Evolutionary conservation across 2,113 vertebrate genomes (phyloP).

Genomic region (Falcunculus frontatus): DNA sequence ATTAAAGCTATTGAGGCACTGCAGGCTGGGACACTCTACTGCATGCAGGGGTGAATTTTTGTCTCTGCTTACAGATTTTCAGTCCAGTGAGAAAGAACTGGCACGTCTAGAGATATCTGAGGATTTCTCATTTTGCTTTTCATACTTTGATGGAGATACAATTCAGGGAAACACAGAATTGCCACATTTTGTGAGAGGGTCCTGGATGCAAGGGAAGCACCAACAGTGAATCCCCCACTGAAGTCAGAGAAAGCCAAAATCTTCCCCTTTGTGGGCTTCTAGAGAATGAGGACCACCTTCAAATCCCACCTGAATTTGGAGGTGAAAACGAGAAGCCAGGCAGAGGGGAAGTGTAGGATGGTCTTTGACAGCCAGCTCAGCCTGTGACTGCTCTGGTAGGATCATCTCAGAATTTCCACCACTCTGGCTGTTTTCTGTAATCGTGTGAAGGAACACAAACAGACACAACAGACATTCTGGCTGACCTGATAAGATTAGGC

Average conservation of each 20-base stretch:
- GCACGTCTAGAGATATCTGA: neutral
- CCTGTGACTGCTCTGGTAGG: neutral
- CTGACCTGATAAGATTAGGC: neutral
- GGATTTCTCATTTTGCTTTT: neutral
- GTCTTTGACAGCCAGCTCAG: neutral
- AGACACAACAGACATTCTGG: neutral
- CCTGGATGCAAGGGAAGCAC: neutral
- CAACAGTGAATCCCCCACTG: neutral
- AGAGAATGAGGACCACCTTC: neutral
- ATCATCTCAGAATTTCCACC: neutral
- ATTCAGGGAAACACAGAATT: neutral
- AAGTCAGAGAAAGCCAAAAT: neutral
- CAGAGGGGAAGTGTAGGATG: neutral
- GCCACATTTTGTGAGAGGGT: neutral
- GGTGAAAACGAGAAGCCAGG: neutral
- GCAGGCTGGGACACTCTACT: fast-evolving
- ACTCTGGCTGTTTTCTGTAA: neutral
- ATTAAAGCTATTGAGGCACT: neutral
- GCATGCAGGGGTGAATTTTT: neutral
- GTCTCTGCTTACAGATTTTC: neutral
- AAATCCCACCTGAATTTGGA: neutral
- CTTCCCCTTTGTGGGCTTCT: neutral
- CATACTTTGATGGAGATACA: neutral
- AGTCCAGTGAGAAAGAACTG: neutral
- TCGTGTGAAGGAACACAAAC: neutral